Conservation (phyloP, 2,888 invertebrate genomes). For the Drosophila borealis region DNA sequence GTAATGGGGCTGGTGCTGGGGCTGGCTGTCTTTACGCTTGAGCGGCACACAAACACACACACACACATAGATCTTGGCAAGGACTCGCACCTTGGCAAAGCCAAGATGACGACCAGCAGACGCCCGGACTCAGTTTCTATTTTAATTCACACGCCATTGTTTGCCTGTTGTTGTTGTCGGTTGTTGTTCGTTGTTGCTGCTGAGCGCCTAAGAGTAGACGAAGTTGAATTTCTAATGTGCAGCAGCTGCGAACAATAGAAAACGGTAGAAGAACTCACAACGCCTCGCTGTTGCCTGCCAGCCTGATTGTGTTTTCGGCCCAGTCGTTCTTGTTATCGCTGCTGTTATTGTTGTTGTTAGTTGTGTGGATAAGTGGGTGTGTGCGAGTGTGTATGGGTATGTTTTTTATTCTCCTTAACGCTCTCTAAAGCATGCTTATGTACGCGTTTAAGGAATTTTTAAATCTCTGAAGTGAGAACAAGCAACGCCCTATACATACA, state of each 20-base stretch:
- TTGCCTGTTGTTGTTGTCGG: conserved; percentile 34
- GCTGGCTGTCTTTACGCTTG: conserved; percentile 51
- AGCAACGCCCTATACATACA: conserved; percentile 7
- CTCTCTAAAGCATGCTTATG: conserved; percentile 53
- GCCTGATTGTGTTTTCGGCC: conserved; percentile 70
- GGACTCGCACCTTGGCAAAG: conserved; percentile 66
- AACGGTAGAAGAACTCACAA: conserved; percentile 45
- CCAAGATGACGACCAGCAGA: conserved; percentile 71
- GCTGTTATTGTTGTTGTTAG: conserved; percentile 54
- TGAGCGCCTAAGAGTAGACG: conserved; percentile 77
- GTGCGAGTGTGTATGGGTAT: conserved; percentile 25
- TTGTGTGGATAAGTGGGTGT: conserved; percentile 32
- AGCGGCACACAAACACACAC: conserved; percentile 50
- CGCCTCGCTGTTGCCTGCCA: conserved; percentile 33
- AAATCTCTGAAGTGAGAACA: conserved; percentile 49
- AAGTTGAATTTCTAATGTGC: conserved; percentile 80
- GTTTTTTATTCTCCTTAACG: conserved; percentile 17
- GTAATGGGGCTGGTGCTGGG: not conserved
- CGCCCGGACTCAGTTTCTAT: conserved; percentile 61
- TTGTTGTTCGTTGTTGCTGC: conserved; percentile 35
- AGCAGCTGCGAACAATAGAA: conserved; percentile 79
- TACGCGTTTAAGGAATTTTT: conserved; percentile 58
- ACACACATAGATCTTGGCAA: conserved; percentile 22
- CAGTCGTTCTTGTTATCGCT: conserved; percentile 49
- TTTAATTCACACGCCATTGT: conserved; percentile 81